These are phyloP conservation scores for Aptenodytes forsteri DNA, from an alignment of 2,113 vertebrate species.

Conservation along the genomic window DNA sequence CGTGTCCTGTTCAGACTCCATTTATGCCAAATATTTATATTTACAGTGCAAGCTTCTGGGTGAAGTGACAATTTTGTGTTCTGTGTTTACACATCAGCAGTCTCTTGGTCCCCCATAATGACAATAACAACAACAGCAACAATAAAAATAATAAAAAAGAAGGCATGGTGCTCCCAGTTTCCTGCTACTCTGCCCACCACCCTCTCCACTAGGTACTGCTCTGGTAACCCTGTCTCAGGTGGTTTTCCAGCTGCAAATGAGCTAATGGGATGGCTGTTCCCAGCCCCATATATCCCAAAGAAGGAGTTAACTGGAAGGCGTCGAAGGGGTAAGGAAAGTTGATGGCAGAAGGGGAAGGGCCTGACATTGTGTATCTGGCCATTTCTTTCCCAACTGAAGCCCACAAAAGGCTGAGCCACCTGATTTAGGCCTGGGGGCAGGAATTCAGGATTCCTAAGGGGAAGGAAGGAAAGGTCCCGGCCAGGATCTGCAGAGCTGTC, in stretches of 20 bases:
- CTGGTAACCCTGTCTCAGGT: background rate
- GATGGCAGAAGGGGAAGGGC: background rate
- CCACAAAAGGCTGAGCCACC: background rate
- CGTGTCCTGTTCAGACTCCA: background rate
- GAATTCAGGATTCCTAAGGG: background rate
- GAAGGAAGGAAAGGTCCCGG: background rate
- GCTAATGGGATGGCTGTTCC: background rate
- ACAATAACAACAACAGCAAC: background rate
- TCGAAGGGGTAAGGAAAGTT: background rate
- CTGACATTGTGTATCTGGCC: background rate
- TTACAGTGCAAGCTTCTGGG: background rate
- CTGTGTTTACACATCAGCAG: background rate
- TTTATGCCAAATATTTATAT: background rate
- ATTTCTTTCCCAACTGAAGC: background rate
- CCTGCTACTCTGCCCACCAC: background rate
- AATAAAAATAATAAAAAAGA: background rate
- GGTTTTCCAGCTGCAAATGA: background rate
- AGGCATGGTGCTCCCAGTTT: background rate
- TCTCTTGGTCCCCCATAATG: background rate
- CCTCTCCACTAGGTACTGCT: background rate
- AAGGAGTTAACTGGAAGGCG: background rate
- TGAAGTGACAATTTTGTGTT: background rate
- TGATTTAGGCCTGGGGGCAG: background rate
- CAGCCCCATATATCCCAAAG: background rate
- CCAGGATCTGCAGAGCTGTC: background rate